These are phyloP conservation scores for Drosophila eugracilis DNA, from an alignment of 1,140 invertebrate genomes.

Conservation along the genomic window DNA sequence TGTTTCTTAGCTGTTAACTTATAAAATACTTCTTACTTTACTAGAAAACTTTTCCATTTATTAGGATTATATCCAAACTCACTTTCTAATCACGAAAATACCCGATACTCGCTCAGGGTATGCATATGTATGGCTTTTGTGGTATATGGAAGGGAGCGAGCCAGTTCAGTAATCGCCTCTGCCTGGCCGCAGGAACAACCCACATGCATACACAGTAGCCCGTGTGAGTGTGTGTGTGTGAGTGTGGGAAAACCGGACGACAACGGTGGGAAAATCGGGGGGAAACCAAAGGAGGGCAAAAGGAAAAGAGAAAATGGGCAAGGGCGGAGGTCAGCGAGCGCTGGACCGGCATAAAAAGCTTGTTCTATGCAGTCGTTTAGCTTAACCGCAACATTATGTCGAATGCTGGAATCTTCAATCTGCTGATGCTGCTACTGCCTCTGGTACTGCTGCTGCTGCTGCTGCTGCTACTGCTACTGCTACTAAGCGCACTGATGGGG, in stretches of 20 bases:
- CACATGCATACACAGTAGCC: slow-evolving; percentile 41
- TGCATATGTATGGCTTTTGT: slow-evolving; percentile 42
- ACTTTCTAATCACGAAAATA: background rate
- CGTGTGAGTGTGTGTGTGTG: slow-evolving; percentile 32
- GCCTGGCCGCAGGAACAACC: slow-evolving; percentile 67
- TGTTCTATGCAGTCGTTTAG: slow-evolving; percentile 83
- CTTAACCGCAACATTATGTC: slow-evolving; percentile 81
- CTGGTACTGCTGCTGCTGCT: slow-evolving; percentile 44
- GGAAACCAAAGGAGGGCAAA: background rate
- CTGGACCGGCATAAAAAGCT: slow-evolving; percentile 74
- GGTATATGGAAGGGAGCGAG: slow-evolving; percentile 44
- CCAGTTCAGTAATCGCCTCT: slow-evolving; percentile 71
- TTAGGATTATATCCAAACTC: no score
- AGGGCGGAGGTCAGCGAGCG: slow-evolving; percentile 40
- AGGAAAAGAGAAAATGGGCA: slow-evolving; percentile 4
- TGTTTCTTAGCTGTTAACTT: no score
- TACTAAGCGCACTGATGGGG: slow-evolving; percentile 41
- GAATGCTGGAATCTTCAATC: slow-evolving; percentile 81
- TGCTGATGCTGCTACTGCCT: slow-evolving; percentile 48
- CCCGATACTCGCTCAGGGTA: slow-evolving; percentile 3
- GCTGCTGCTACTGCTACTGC: slow-evolving; percentile 39
- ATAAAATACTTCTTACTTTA: no score
- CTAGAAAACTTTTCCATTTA: no score
- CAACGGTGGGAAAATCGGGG: slow-evolving; percentile 1
- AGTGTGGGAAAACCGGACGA: slow-evolving; percentile 15